A percentile compares a stretch with the other conserved stretches of the same genome.
phyloP scores from a whole-genome alignment of 2,113 vertebrate genomes.

The Ramphastos sulfuratus region DNA sequence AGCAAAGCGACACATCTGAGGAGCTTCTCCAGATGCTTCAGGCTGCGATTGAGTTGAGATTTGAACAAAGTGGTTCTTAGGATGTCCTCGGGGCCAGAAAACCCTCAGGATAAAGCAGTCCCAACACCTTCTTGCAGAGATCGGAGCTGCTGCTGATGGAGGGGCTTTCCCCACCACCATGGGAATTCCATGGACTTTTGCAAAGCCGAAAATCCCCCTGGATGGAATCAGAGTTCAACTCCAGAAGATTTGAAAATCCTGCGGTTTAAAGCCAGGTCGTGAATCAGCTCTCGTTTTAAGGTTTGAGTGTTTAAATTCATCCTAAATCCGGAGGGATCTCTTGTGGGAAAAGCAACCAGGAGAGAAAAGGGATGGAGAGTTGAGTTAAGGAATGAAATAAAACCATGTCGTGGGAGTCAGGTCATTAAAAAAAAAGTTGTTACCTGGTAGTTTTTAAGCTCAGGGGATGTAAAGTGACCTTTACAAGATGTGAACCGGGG shows the following conservation, averaged over 20 bases:
- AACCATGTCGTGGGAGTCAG: background rate
- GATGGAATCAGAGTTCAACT: background rate
- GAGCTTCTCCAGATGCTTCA: background rate
- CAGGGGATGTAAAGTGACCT: background rate
- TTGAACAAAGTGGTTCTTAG: background rate
- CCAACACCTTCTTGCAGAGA: background rate
- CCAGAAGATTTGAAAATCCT: background rate
- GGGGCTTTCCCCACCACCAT: rapidly evolving
- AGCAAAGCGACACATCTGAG: background rate
- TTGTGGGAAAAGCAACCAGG: background rate
- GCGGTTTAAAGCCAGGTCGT: background rate
- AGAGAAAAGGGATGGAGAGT: background rate
- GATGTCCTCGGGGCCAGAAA: background rate
- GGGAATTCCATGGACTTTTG: background rate
- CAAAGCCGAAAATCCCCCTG: background rate
- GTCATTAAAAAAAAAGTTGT: background rate
- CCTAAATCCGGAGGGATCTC: background rate
- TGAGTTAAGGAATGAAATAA: background rate
- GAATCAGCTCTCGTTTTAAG: background rate
- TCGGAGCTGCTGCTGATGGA: background rate
- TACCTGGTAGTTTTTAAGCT: background rate
- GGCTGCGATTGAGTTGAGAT: background rate
- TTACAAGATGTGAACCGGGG: background rate
- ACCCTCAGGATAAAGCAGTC: background rate
- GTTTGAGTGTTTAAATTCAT: constrained; percentile 25